phyloP scores from a whole-genome alignment of 2,797 vertebrate genomes.

The Bradypodion pumilum region DNA sequence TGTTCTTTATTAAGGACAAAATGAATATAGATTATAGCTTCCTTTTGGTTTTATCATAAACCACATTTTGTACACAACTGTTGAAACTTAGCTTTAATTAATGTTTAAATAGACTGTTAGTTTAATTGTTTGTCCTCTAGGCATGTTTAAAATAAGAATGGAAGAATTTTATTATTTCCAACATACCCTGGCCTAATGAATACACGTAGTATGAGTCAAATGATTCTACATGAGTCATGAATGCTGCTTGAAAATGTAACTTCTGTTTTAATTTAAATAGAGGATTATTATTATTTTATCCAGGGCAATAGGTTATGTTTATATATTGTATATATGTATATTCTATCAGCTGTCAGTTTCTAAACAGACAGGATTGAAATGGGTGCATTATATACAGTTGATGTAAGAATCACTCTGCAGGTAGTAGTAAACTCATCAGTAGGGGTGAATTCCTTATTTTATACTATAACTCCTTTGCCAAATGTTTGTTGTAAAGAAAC shows the following conservation, averaged over 20 bases:
- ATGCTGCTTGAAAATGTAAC: background rate
- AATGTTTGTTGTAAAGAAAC: background rate
- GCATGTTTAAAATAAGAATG: background rate
- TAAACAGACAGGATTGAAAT: background rate
- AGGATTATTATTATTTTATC: background rate
- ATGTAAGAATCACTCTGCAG: background rate
- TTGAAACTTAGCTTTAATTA: background rate
- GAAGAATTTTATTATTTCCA: background rate
- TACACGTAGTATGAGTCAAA: background rate
- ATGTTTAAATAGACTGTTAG: background rate
- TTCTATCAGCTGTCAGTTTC: too few relatives aligned
- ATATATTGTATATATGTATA: background rate
- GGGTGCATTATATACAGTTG: background rate
- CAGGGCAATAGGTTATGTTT: background rate
- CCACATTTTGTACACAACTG: constrained; percentile 16
- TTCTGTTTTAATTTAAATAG: background rate
- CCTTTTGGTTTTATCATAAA: background rate
- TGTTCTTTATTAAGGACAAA: constrained; percentile 7
- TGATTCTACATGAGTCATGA: background rate
- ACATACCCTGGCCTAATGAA: background rate
- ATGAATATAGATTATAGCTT: background rate
- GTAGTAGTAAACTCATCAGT: background rate
- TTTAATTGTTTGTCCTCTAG: background rate
- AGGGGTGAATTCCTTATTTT: background rate
- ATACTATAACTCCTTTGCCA: background rate